Evolutionary conservation across 1,140 invertebrate species (phyloP), one percentile per base, ranked within the genome.

Genomic region (Trichoplusia ni): DNA sequence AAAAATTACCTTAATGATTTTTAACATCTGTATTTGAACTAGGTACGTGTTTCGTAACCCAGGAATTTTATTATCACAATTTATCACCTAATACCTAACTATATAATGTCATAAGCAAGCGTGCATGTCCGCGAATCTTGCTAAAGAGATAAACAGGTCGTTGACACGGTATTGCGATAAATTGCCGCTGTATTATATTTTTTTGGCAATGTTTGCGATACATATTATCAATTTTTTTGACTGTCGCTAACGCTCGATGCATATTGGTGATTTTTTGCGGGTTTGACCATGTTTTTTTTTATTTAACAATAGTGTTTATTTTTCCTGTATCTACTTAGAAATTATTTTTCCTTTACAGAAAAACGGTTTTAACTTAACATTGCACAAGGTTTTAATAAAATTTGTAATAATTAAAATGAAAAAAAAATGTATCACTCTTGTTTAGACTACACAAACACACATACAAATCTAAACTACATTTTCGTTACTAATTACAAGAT

Each of bases 111-210:
- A 38, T 29, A 46, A 42, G 60, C 67, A 58, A 67, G 69, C 64
- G 73, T 71, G 60, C 67, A 73, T 71, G 73, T 69, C 67, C 71
- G 65, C 61, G 66, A 78, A 79, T 80, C 73, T 83, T 60, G 70
- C 69, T 64, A 75, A 81, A 73, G 56, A 78, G 82, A 86, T 86
- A 86, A 85, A 69, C 59, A 60, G 84, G 73, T 84, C 78, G 65
- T 81, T 84, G 82, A 86, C 81, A 68, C 44, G 53, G 64, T 37
- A 54, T 40, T 56, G 69, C 73, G 71, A 70, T 75, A 79, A 83
- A 77, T 67, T 47, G 42, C 23, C 42, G 16, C 40, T 37, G 37
- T 60, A 47, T 40, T 47, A 51, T 21, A 9, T 47, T 60, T 47
- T 59, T 76, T 79, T 77, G 67, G 64, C 70, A 66, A 60, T 66